Base-by-base conservation (phyloP, 1,140 invertebrate genomes). In the Papilio xuthus region DNA sequence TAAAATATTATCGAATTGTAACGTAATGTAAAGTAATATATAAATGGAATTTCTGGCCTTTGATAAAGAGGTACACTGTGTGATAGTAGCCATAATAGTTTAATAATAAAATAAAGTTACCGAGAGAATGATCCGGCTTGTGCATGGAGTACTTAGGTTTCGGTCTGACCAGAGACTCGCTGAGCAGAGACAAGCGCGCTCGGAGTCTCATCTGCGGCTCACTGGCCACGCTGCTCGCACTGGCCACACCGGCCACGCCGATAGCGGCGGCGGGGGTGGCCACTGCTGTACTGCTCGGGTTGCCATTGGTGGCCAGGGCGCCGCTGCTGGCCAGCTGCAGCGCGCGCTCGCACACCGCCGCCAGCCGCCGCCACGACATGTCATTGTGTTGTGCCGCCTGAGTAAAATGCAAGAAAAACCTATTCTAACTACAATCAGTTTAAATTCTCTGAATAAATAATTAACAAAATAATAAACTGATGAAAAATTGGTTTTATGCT, bases 301-400 rank as follows among this genome's bases (percentile, higher is more conserved):
- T 53, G 50, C 50, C 50, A 20, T 53, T 42, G 28, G 26, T 53
- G 20, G 23, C 63, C 32, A 74, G 63, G 20, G 81, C 77, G 4
- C 77, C 77, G 12, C 20, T 15, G 26, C 82, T 83, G 4, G 89
- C 88, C 53, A 91, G 85, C 2, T 77, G 83, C 41, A 93, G 78
- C 13, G 89, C 89, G 9, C 87, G 85, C 79, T 83, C 71, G 84
- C 91, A 93, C 32, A 93, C 89, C 0, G 78, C 56, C 53, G 85
- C 88, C 77, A 93, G 81, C 9, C 89, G 85, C 6, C 79, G 60
- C 86, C 86, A 89, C 56, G 90, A 86, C 74, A 93, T 72, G n/a
- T 92, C 90, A 0, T 79, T 67, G 73, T 92, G 86, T 67, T 91
- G 90, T 0, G 88, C 81, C 18, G 85, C 85, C 92, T 93, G 82